Conservation (phyloP, 2,113 vertebrate genomes). For the Phalacrocorax aristotelis region DNA sequence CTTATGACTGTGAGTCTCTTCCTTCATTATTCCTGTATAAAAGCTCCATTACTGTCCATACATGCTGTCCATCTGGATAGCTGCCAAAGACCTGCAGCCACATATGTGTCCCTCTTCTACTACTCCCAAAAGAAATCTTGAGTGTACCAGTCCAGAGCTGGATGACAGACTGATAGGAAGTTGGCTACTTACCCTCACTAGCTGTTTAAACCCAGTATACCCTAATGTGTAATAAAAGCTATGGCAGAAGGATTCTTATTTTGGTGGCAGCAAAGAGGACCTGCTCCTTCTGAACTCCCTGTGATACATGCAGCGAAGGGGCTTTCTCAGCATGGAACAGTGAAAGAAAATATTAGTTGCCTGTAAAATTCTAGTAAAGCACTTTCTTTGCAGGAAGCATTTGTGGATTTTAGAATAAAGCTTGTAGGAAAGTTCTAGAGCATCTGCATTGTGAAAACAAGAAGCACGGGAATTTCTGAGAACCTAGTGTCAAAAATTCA, state of each 20-base stretch:
- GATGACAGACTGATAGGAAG: not conserved
- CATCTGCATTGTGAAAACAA: not conserved
- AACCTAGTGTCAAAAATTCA: not conserved
- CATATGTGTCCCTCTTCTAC: not conserved
- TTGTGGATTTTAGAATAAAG: not conserved
- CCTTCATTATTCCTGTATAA: not conserved
- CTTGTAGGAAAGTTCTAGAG: not conserved
- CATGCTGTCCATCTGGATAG: not conserved
- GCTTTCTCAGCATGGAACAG: not conserved
- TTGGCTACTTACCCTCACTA: not conserved
- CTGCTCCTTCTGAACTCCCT: not conserved
- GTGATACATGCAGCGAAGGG: rapidly evolving
- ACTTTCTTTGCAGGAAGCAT: not conserved
- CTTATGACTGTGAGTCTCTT: not conserved
- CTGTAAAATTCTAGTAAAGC: not conserved
- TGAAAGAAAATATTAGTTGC: not conserved
- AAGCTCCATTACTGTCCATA: not conserved
- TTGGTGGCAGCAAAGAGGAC: not conserved
- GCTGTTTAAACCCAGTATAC: not conserved
- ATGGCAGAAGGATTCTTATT: not conserved
- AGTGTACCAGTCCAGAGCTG: not conserved
- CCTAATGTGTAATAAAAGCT: not conserved
- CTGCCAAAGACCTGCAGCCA: not conserved
- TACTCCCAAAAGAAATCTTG: not conserved
- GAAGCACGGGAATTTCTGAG: not conserved